These are phyloP conservation scores for Budorcas taxicolor DNA, from an alignment of 2,113 vertebrate species.

Conservation along the genomic window DNA sequence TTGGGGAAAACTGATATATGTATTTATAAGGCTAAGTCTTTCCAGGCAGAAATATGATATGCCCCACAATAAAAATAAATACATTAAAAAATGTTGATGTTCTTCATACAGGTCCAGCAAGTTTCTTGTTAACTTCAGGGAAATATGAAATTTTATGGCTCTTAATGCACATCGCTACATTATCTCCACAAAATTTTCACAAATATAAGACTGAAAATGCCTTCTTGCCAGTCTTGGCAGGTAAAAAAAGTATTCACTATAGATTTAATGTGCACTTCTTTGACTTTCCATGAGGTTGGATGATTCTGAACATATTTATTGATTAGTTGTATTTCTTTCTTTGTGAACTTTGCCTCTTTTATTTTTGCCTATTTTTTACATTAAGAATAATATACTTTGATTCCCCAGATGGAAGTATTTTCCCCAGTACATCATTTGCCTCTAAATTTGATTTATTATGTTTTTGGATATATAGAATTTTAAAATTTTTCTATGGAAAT, in stretches of 20 bases:
- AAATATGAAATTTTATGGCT: neutral
- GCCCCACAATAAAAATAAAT: neutral
- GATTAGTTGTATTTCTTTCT: neutral
- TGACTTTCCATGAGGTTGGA: neutral
- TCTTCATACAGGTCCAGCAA: neutral
- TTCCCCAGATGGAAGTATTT: neutral
- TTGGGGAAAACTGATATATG: neutral
- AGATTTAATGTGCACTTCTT: neutral
- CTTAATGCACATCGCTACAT: neutral
- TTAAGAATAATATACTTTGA: neutral
- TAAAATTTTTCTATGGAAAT: neutral
- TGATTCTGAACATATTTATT: neutral
- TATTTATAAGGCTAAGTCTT: neutral
- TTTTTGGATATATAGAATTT: neutral
- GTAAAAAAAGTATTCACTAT: neutral
- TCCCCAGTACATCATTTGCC: neutral
- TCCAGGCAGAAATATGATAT: neutral
- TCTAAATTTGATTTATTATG: neutral
- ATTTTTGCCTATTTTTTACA: neutral
- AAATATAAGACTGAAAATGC: neutral
- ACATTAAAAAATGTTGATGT: neutral
- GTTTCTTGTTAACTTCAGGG: neutral
- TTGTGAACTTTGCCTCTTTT: neutral
- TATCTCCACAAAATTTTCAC: neutral
- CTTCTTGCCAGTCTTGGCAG: neutral